Evolutionary conservation across 2,888 invertebrate species (phyloP), one percentile per base, ranked within the genome.

Genomic region (Buathra laborator): DNA sequence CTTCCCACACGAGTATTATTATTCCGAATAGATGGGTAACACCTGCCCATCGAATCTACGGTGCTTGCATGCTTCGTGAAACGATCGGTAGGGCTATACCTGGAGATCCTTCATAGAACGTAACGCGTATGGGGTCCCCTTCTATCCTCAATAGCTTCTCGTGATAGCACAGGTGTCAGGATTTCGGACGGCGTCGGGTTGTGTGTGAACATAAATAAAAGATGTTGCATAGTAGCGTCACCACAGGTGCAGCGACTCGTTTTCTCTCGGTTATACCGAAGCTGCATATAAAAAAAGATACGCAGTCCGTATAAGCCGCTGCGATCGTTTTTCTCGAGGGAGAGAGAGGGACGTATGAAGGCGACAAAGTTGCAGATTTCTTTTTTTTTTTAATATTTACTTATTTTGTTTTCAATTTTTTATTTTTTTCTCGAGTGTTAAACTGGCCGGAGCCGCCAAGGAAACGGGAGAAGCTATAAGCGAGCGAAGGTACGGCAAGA

Each of bases 371-470:
- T 32, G 14, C 24, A 56, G 32, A 43, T 67, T 19, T n/a, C 3
- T 51, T 80, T 10, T 19, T 12, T 44, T 37, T 59, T 71, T 37
- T 43, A 4, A 16, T 37, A 19, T 53, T 53, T 19, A 0, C 9
- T 53, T 53, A 19, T 53, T 53, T 53, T 53, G 32, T 56, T 32
- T 14, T 68, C 29, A 29, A 19, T 29, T 44, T 24, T 46, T 44
- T 24, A 19, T 24, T 59, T 68, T 77, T 59, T 90, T 90, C 84
- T 89, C 83, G 89, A 88, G 91, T 91, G 91, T 92, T 91, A 92
- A 91, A 91, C 91, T 90, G 92, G 92, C 92, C 91, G 92, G 88
- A 90, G 92, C 90, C 87, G 90, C 78, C 75, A 67, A 43, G 66
- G 53, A 66, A 77, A 43, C 53, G 56, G 37, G 53, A 66, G 44